phyloP scores from a whole-genome alignment of 2,113 vertebrate species.

The Oryzias javanicus region DNA sequence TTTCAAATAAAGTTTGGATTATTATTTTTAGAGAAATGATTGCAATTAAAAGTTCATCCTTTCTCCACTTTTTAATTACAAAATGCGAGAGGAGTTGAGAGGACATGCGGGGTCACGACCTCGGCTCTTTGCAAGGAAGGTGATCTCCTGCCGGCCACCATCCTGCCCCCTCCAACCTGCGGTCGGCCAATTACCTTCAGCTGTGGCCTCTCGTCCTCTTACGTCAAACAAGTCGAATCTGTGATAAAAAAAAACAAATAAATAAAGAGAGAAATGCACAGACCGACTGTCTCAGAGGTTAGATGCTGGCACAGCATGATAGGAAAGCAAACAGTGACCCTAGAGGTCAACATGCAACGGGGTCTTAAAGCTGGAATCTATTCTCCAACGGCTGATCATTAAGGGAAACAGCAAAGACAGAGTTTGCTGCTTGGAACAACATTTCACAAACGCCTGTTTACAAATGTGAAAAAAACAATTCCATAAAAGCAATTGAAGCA shows the following conservation, averaged over 20 bases:
- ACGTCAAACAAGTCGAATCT: conserved; percentile 27
- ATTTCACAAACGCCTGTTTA: too few species aligned
- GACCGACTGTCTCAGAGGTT: conserved; percentile 14
- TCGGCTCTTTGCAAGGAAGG: conserved; percentile 16
- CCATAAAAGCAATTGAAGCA: too few species aligned
- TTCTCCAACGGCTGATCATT: conserved; percentile 12
- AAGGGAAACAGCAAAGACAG: background rate
- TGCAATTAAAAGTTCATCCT: too few species aligned
- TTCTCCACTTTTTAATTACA: background rate
- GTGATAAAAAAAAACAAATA: background rate
- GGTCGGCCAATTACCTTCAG: conserved; percentile 31
- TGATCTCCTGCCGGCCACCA: conserved; percentile 24
- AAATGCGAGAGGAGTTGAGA: background rate
- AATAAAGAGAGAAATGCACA: background rate
- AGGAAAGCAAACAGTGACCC: conserved; percentile 45
- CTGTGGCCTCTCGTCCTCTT: conserved; percentile 33
- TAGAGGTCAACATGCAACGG: conserved; percentile 30
- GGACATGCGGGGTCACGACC: background rate
- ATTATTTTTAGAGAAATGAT: too few species aligned
- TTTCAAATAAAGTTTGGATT: too few species aligned
- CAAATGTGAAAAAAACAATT: too few species aligned
- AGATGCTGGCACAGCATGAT: conserved; percentile 45
- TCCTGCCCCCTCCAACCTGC: conserved; percentile 25
- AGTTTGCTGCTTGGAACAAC: background rate
- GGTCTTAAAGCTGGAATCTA: background rate